Evolutionary conservation across 2,888 invertebrate species (phyloP), one percentile per base, ranked within the genome.

Genomic region (Liposcelis brunnea): DNA sequence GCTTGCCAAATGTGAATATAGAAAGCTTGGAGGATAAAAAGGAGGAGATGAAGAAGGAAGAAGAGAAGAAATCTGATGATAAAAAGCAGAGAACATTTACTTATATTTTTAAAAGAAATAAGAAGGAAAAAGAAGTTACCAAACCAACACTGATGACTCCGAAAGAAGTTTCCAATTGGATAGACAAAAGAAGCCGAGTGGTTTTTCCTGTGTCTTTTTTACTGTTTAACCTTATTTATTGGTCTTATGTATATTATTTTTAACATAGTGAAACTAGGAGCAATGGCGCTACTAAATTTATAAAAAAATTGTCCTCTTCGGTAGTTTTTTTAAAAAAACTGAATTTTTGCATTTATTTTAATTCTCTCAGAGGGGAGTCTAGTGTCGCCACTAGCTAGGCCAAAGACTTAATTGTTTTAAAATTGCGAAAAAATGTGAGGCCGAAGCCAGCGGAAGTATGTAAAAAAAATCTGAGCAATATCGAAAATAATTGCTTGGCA

Each of bases 161-260:
- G 0, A 84, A 85, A 55, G 81, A 87, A 61, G 83, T 87, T 47
- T 80, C 87, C 51, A 80, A 77, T 43, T 87, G 86, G 84, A 84
- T 87, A 52, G 87, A 87, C 64, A 77, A 72, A 43, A 68, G 84
- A 46, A 80, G 84, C 16, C 69, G 86, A 43, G 66, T 83, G 26
- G 67, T 80, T 2, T 87, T 87, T 60, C 87, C 87, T 0, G 60
- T 77, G 2, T 67, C 80, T 10, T 87, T 87, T 58, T 56, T 85
- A 11, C 70, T 81, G 47, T 87, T 87, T 61, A 87, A 87, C 58
- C 66, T 77, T 32, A 65, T 81, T 46, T 83, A 82, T 56, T 83
- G 82, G 81, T 77, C 21, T 6, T 40, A 40, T 19, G 21, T 40
- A 6, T 40, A 40, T 21, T 40, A 21, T 21, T 19, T 40, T 19